Conservation (phyloP, 2,113 vertebrate genomes). For the Erinaceus europaeus region DNA sequence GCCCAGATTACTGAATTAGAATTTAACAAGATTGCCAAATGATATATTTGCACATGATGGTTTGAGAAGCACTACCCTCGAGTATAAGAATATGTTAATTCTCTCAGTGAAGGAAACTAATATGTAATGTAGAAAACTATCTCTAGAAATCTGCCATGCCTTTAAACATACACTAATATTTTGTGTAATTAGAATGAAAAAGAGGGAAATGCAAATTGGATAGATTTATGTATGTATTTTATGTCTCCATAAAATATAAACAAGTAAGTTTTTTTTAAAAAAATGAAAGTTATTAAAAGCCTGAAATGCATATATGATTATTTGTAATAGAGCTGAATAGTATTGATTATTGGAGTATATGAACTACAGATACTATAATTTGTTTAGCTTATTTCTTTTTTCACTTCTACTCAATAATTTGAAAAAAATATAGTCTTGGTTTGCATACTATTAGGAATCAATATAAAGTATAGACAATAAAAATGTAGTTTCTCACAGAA, state of each 20-base stretch:
- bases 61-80: not conserved
- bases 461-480: not conserved
- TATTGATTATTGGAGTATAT: constrained; percentile 4
- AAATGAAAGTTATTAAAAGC: not conserved
- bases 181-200: not conserved
- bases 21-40: not conserved
- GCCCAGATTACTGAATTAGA: not conserved
- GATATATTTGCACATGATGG: not conserved
- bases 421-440: not conserved
- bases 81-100: not conserved
- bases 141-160: not conserved
- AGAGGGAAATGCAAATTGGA: not conserved
- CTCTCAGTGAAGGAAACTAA: not conserved
- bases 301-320: not conserved
- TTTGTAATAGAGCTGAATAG: not conserved
- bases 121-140: not conserved
- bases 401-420: not conserved
- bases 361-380: not conserved
- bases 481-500: not conserved
- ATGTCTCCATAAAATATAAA: not conserved
- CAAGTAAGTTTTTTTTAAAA: not conserved
- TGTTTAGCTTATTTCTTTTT: not conserved
- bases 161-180: not conserved
- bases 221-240: not conserved
- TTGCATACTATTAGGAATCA: not conserved